Evolutionary conservation across 2,797 vertebrate genomes (phyloP).

Genomic region (Petrocephalus sullivani): DNA sequence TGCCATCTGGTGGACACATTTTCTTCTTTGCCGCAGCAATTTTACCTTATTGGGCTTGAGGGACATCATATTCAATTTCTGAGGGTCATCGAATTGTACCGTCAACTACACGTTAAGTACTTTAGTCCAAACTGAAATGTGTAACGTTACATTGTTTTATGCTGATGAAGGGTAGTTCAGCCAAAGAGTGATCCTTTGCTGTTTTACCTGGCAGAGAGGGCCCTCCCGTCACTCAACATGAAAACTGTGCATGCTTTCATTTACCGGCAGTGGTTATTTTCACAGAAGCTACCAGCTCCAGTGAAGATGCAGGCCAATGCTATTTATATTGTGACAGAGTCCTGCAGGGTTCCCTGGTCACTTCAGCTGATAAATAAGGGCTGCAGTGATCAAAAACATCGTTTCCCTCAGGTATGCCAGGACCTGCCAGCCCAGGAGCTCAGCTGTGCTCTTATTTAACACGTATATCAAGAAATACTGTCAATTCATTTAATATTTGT

Average conservation of each 20-base stretch:
- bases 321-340: neutral
- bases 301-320: neutral
- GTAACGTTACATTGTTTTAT: constrained; percentile 2
- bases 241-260: neutral
- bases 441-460: neutral
- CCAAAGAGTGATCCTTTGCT: neutral
- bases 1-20: constrained; percentile 47
- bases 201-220: neutral
- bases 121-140: neutral
- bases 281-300: neutral
- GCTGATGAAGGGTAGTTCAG: neutral
- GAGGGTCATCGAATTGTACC: neutral
- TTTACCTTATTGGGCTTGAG: neutral
- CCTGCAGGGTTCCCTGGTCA: neutral
- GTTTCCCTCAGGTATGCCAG: neutral
- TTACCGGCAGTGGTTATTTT: neutral
- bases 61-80: neutral
- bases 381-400: neutral
- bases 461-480: neutral
- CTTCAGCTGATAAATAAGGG: neutral
- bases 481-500: neutral
- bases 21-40: neutral
- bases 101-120: neutral
- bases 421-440: neutral
- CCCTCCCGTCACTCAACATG: neutral